Percentiles rank a stretch among this genome's conserved stretches.
phyloP scores from a whole-genome alignment of 2,888 invertebrate genomes.

The Strigamia transsilvanica region DNA sequence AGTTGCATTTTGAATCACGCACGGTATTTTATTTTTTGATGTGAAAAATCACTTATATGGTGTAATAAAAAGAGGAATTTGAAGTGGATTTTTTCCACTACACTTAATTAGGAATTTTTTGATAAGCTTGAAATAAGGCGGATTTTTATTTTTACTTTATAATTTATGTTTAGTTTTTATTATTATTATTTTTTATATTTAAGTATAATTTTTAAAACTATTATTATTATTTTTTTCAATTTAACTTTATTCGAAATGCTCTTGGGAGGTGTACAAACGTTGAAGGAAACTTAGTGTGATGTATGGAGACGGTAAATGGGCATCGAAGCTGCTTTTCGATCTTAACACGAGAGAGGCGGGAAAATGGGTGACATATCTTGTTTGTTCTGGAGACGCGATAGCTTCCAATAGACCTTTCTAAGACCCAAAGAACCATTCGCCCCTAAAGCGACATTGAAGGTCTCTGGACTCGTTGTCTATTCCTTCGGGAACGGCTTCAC shows the following conservation, averaged over 20 bases:
- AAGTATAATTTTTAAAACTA: not conserved
- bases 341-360: slow-evolving; percentile 46
- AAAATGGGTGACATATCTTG: slow-evolving; percentile 48
- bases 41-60: slow-evolving; percentile 12
- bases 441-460: slow-evolving; percentile 49
- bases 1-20: slow-evolving; percentile 1
- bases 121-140: not conserved
- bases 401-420: slow-evolving; percentile 46
- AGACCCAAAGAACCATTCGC: slow-evolving; percentile 30
- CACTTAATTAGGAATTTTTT: slow-evolving; percentile 18
- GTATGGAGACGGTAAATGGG: slow-evolving; percentile 32
- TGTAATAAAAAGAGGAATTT: slow-evolving; percentile 4
- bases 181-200: not conserved
- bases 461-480: slow-evolving; percentile 43
- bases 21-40: slow-evolving; percentile 32
- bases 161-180: not conserved
- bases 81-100: not conserved
- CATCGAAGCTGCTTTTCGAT: slow-evolving; percentile 36
- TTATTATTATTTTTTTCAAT: not conserved
- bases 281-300: slow-evolving; percentile 40
- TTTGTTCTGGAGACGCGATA: slow-evolving; percentile 45
- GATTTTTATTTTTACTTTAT: not conserved
- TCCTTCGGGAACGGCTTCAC: slow-evolving; percentile 39
- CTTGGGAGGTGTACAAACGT: slow-evolving; percentile 16
- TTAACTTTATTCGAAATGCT: not conserved